A percentile compares a stretch with the other conserved stretches of the same genome.
Conservation (phyloP, 2,888 invertebrate genomes). For the Lottia scabra region DNA sequence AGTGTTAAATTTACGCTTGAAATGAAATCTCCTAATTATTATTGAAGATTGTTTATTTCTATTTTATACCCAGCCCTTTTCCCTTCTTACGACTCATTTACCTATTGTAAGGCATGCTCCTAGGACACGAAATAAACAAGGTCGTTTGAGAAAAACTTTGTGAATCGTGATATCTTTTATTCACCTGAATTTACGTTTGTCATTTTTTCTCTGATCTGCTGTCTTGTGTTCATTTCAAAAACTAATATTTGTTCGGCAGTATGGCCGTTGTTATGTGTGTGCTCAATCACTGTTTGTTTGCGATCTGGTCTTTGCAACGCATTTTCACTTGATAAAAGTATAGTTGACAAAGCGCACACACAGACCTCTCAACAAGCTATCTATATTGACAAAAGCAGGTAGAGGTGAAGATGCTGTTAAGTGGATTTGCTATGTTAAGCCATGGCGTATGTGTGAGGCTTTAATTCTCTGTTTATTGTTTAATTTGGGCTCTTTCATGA, state of each 20-base stretch:
- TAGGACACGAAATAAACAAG: conserved; percentile 4
- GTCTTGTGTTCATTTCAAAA: conserved; percentile 3
- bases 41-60: conserved; percentile 4
- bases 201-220: conserved; percentile 4
- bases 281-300: conserved; percentile 1
- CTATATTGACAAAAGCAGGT: conserved; percentile 21
- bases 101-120: conserved; percentile 5
- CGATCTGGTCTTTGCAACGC: conserved; percentile 1
- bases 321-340: conserved; percentile 8
- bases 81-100: conserved; percentile 1
- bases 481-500: conserved; percentile 25
- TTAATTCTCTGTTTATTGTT: conserved; percentile 23
- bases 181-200: conserved; percentile 7
- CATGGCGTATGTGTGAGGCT: conserved; percentile 15
- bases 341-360: conserved; percentile 6
- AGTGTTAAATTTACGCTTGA: background rate
- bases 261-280: conserved; percentile 6
- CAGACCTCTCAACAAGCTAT: conserved; percentile 3
- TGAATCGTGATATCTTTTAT: conserved; percentile 3
- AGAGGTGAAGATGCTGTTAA: conserved; percentile 18
- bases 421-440: conserved; percentile 24
- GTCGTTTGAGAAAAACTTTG: conserved; percentile 3
- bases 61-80: background rate
- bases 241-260: conserved; percentile 2
- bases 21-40: conserved; percentile 6